Evolutionary conservation across 2,797 vertebrate genomes (phyloP).

Genomic region (Tamandua tetradactyla): DNA sequence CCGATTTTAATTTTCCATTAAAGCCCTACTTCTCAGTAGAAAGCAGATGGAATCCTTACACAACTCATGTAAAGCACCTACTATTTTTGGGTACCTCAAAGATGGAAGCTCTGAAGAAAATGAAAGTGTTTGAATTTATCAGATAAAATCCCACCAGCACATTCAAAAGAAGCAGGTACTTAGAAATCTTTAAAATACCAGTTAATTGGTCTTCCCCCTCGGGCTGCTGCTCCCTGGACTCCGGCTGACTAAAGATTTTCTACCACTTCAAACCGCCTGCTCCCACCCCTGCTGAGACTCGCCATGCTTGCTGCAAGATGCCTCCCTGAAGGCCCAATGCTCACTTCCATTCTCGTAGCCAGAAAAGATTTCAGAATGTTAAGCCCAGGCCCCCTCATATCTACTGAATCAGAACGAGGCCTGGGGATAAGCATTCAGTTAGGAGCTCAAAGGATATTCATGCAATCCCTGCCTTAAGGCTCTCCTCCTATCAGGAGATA

Average conservation of each 20-base stretch:
- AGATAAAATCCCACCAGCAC: slow-evolving; percentile 53
- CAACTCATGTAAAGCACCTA: slow-evolving; percentile 73
- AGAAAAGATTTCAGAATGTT: not conserved
- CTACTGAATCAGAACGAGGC: not conserved
- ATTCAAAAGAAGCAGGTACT: slow-evolving; percentile 57
- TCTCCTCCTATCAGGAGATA: not conserved
- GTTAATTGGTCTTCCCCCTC: not conserved
- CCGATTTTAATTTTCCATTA: slow-evolving; percentile 74
- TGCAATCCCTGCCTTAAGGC: not conserved
- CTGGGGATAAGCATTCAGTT: not conserved
- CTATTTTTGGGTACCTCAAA: slow-evolving; percentile 70
- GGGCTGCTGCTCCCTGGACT: not conserved
- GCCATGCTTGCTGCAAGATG: not conserved
- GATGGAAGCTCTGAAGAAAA: slow-evolving; percentile 72
- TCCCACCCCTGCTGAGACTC: not conserved
- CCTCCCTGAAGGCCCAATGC: not conserved
- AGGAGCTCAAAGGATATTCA: not conserved
- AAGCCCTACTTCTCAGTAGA: slow-evolving; percentile 77
- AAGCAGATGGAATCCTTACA: slow-evolving; percentile 79
- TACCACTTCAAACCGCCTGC: not conserved
- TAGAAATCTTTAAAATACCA: slow-evolving; percentile 48
- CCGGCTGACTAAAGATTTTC: not conserved
- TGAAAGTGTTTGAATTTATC: slow-evolving; percentile 68
- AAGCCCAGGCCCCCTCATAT: not conserved
- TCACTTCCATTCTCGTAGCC: not conserved